Evolutionary conservation across 1,140 invertebrate species (phyloP), one percentile per base, ranked within the genome.

Genomic region (Neodiprion pinetum): DNA sequence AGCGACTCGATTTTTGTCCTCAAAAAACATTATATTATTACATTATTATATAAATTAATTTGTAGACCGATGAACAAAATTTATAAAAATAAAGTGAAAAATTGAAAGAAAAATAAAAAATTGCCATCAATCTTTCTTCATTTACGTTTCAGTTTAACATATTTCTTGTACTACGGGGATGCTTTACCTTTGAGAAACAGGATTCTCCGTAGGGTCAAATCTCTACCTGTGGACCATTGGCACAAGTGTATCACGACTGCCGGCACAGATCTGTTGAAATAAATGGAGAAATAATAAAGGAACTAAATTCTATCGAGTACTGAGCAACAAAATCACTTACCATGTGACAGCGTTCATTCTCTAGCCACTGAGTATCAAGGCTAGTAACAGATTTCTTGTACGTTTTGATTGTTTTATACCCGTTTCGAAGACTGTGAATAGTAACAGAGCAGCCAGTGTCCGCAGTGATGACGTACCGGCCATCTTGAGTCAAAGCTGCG

Each of bases 401-500:
- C 61, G 76, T 80, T 7, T 83, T 82, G 21, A 86, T 66, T 7
- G 75, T 71, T 47, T 85, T 75, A 72, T 77, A 78, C 73, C 78
- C 78, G 72, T 70, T 74, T 65, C 77, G 72, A 7, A 78, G 68
- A 67, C 83, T 78, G 75, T 80, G 83, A 12, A 88, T 79, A 28
- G 81, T 84, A 40, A 88, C 81, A 28, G 80, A 83, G 61, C 85
- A 83, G 48, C 76, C 77, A 0, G 86, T 84, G 75, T 87, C 85
- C 14, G 81, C 84, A 23, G 84, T 77, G 71, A 88, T 82, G 47
- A 89, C 74, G 71, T 84, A 87, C 47, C 83, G 74, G 12, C 82
- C 80, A 74, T 88, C 87, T 48, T 87, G 82, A 10, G 87, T 88
- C n/a, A 88, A 75, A 11, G 84, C 76, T 10, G 87, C 87, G 67